Conservation (phyloP, 2,797 vertebrate species). For the Gambusia yucatana region DNA sequence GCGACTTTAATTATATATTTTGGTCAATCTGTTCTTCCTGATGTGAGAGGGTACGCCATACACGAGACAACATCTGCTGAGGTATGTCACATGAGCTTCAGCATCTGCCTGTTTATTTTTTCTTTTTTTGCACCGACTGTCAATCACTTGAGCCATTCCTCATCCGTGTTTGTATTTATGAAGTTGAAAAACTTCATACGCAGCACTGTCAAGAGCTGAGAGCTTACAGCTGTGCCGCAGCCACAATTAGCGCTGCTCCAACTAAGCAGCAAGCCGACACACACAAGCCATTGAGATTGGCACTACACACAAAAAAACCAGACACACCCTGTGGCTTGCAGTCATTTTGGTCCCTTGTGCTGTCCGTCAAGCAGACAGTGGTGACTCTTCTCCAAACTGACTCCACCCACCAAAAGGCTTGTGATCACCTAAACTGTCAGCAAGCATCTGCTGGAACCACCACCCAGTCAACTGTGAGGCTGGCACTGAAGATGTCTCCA, state of each 20-base stretch:
- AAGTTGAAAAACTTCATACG: slow-evolving; percentile 53
- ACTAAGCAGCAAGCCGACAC: slow-evolving; percentile 31
- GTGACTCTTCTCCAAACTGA: slow-evolving; percentile 77
- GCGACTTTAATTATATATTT: slow-evolving; percentile 82
- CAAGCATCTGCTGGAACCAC: slow-evolving; percentile 80
- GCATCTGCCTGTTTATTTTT: slow-evolving; percentile 79
- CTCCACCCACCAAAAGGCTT: slow-evolving; percentile 78
- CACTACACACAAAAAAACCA: slow-evolving; percentile 65
- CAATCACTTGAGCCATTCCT: slow-evolving; percentile 70
- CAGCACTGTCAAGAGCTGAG: slow-evolving; percentile 51
- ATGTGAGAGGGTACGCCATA: slow-evolving; percentile 79
- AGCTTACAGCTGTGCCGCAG: slow-evolving; percentile 58
- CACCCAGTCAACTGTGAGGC: slow-evolving; percentile 73
- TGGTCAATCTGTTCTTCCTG: slow-evolving; percentile 85
- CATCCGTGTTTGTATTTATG: slow-evolving; percentile 56
- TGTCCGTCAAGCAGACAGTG: slow-evolving; percentile 80
- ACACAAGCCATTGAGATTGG: slow-evolving; percentile 57
- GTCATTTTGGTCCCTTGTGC: slow-evolving; percentile 81
- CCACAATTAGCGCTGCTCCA: slow-evolving; percentile 60
- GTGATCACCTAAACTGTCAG: slow-evolving; percentile 81
- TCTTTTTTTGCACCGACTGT: slow-evolving; percentile 49
- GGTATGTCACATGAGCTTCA: slow-evolving; percentile 77
- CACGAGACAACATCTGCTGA: slow-evolving; percentile 81
- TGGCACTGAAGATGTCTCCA: slow-evolving; percentile 62
- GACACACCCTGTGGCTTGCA: slow-evolving; percentile 74